Percentiles rank a stretch among this genome's conserved stretches.
phyloP scores from a whole-genome alignment of 2,113 vertebrate species.

The Urocolius indicus region DNA sequence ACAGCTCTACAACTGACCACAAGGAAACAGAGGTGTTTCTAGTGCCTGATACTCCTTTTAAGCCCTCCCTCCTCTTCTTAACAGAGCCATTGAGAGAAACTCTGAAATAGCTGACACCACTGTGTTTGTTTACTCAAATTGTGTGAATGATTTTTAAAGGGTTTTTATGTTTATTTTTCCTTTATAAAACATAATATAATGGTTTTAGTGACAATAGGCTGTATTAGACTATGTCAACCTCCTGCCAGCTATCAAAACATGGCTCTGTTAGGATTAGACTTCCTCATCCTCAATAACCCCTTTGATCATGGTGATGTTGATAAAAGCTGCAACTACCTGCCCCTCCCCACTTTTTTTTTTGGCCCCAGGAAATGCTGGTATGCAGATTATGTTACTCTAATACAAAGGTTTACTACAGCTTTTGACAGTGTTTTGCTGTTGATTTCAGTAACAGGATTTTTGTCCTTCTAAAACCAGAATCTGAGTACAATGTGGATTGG shows the following conservation, averaged over 20 bases:
- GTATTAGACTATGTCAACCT: constrained; percentile 55
- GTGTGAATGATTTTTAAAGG: constrained; percentile 51
- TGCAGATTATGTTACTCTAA: neutral
- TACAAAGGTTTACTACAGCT: neutral
- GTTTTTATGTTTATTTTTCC: constrained; percentile 51
- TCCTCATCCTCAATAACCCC: constrained; percentile 45
- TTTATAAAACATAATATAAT: constrained; percentile 40
- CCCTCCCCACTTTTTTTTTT: neutral
- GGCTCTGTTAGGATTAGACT: constrained; percentile 56
- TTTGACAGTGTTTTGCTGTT: neutral
- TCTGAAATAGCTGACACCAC: neutral
- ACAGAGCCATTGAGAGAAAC: neutral
- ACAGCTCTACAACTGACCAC: neutral
- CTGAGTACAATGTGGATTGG: neutral
- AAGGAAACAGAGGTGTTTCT: neutral
- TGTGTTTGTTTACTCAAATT: constrained; percentile 42
- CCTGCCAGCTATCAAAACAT: constrained; percentile 53
- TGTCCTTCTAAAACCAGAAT: neutral
- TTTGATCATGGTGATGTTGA: constrained; percentile 39
- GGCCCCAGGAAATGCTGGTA: constrained; percentile 1
- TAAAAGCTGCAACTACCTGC: constrained; percentile 33
- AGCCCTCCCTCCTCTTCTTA: neutral
- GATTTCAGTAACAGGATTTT: neutral
- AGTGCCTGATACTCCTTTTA: neutral
- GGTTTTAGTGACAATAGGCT: constrained; percentile 40